Evolutionary conservation across 1,140 invertebrate species (phyloP).

Genomic region (Drosophila hydei): DNA sequence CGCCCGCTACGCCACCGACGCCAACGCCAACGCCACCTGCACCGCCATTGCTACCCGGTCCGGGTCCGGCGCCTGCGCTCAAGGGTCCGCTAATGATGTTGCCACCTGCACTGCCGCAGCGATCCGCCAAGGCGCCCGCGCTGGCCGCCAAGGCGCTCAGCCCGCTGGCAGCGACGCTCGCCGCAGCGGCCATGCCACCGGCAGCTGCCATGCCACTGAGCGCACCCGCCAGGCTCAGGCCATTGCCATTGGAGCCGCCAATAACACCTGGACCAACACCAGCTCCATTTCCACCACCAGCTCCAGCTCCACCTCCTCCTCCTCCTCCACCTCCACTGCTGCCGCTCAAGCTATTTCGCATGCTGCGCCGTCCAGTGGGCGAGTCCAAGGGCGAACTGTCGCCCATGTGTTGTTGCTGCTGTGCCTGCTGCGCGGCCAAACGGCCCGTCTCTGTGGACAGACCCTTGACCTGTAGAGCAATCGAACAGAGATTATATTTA

Average conservation of each 20-base stretch:
- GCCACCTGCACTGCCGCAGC: slow-evolving; percentile 75
- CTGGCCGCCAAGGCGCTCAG: slow-evolving; percentile 64
- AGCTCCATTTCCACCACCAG: slow-evolving; percentile 23
- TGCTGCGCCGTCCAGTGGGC: slow-evolving; percentile 72
- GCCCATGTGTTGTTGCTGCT: slow-evolving; percentile 84
- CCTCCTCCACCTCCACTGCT: slow-evolving; percentile 32
- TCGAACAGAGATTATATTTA: background rate
- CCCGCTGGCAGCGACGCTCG: slow-evolving; percentile 65
- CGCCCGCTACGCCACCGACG: slow-evolving; percentile 56
- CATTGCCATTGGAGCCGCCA: slow-evolving; percentile 48
- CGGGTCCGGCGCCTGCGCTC: slow-evolving; percentile 39
- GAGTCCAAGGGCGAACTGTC: slow-evolving; percentile 79
- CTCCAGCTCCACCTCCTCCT: slow-evolving; percentile 45
- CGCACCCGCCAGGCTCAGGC: slow-evolving; percentile 60
- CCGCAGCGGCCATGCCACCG: slow-evolving; percentile 65
- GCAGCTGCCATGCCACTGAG: slow-evolving; percentile 77
- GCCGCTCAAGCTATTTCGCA: slow-evolving; percentile 81
- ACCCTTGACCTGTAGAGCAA: slow-evolving; percentile 88
- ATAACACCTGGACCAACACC: slow-evolving; percentile 1
- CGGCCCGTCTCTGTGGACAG: slow-evolving; percentile 91
- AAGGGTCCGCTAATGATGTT: slow-evolving; percentile 68
- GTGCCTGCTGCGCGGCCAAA: slow-evolving; percentile 88
- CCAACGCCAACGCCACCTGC: slow-evolving; percentile 55
- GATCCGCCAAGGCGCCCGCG: slow-evolving; percentile 60
- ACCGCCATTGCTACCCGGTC: slow-evolving; percentile 71